Base-by-base conservation (phyloP, 2,113 vertebrate species). In the Rhynchomys soricoides region DNA sequence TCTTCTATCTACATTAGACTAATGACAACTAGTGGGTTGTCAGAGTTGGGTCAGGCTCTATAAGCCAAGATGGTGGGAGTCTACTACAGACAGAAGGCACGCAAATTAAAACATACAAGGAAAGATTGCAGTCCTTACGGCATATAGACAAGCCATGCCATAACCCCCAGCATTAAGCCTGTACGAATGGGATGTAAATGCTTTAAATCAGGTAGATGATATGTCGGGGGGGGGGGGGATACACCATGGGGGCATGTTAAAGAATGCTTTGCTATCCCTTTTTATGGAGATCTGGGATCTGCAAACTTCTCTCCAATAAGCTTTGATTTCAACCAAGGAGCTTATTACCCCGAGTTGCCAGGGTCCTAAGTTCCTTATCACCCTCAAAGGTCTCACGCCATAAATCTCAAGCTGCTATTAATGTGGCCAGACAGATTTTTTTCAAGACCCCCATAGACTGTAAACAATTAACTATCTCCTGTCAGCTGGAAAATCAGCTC, bases 401-500 rank as follows among this genome's bases (percentile, higher is more conserved):
- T 98, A 98, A 98, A 98, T 98, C 98, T 98, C 96, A 97, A 97
- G 34, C 93, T 86, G 24, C 97, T 98, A 89, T 98, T 98, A 98
- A 98, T 94, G 86, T 96, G 97, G 97, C 96, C 98, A 98, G 98
- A 98, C 97, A 98, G 98, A 98, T 98, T 98, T 98, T 87, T 86
- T 68, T 68, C 3, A 98, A 98, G 97, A 98, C 97, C 98, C 95
- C 98, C 97, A 94, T 89, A 91, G 97, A 98, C 95, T 97, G 97
- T 98, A 95, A 97, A 97, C 98, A 98, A 98, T 98, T 98, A 98
- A 98, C 98, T 97, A 97, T 86, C 98, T 98, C 98, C 98, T 97
- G 98, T 98, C 98, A 98, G 98, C 98, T 98, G 98, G 98, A 98
- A 99, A 98, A 98, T 98, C 98, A 98, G 97, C 97, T 98, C 97